These are phyloP conservation scores for Junonia oenone DNA, from an alignment of 2,888 invertebrate species.

Conservation along the genomic window DNA sequence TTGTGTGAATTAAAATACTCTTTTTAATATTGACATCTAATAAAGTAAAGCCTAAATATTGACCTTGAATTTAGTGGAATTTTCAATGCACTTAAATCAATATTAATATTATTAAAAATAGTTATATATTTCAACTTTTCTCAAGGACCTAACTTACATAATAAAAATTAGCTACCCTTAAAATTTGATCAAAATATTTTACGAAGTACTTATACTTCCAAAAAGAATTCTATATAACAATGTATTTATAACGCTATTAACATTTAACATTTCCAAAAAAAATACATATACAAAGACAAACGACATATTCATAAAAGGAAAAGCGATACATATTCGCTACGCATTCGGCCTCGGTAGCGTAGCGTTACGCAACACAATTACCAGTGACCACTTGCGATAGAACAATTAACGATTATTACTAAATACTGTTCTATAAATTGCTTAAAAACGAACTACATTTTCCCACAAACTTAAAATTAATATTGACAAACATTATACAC, in stretches of 20 bases:
- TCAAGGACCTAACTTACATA: too few species aligned
- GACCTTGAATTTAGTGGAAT: background rate
- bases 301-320: background rate
- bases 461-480: background rate
- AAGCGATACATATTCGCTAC: slow-evolving; percentile 30
- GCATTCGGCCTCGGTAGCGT: slow-evolving; percentile 39
- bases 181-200: too few species aligned
- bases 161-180: too few species aligned
- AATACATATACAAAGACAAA: background rate
- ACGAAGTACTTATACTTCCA: background rate
- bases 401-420: slow-evolving; percentile 39
- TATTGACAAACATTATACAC: too few species aligned
- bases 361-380: slow-evolving; percentile 43
- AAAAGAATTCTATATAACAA: background rate
- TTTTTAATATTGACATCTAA: too few species aligned
- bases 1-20: too few species aligned
- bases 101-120: background rate
- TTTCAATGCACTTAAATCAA: background rate
- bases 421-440: slow-evolving; percentile 32
- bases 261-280: background rate
- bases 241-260: background rate
- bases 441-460: slow-evolving; percentile 8
- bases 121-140: too few species aligned
- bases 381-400: slow-evolving; percentile 36
- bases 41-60: too few species aligned